A percentile compares a stretch with the other conserved stretches of the same genome.
Conservation (phyloP, 2,797 vertebrate genomes). For the Melanotaenia pygmaea region DNA sequence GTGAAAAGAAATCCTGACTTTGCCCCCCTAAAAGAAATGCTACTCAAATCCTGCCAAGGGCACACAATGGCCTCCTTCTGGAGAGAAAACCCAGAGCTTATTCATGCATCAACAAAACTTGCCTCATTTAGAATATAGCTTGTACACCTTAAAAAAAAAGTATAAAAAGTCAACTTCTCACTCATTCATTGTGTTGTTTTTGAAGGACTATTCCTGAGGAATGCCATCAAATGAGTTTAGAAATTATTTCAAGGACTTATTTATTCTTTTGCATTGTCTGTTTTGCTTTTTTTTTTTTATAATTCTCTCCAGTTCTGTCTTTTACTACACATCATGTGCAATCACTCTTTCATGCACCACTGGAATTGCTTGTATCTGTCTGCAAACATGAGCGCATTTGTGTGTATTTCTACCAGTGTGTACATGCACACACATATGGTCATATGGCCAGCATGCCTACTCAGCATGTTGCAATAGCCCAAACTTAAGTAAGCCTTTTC, state of each 20-base stretch:
- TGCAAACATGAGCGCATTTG: conserved; percentile 21
- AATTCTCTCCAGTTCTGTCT: conserved; percentile 21
- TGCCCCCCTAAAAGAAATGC: conserved; percentile 69
- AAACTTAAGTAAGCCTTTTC: conserved; percentile 68
- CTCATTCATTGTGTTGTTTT: conserved; percentile 8
- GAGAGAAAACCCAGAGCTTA: conserved; percentile 39
- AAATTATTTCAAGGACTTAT: conserved; percentile 15
- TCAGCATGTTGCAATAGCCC: conserved; percentile 61
- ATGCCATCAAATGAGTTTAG: background rate
- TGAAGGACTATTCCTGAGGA: background rate
- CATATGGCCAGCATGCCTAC: conserved; percentile 59
- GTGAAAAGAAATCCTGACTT: conserved; percentile 76
- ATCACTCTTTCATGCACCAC: conserved; percentile 24
- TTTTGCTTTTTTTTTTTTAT: conserved; percentile 27
- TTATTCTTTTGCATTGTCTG: conserved; percentile 12
- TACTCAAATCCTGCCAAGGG: conserved; percentile 66
- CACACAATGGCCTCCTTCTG: conserved; percentile 65
- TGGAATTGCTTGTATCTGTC: conserved; percentile 9
- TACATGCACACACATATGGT: conserved; percentile 31
- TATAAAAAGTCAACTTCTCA: conserved; percentile 15
- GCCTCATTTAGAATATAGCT: conserved; percentile 30
- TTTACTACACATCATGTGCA: conserved; percentile 5
- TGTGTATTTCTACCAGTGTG: conserved; percentile 6
- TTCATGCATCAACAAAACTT: conserved; percentile 46
- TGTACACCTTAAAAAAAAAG: conserved; percentile 27